Evolutionary conservation across 2,888 invertebrate genomes (phyloP).

Genomic region (Xestia sexstrigata): DNA sequence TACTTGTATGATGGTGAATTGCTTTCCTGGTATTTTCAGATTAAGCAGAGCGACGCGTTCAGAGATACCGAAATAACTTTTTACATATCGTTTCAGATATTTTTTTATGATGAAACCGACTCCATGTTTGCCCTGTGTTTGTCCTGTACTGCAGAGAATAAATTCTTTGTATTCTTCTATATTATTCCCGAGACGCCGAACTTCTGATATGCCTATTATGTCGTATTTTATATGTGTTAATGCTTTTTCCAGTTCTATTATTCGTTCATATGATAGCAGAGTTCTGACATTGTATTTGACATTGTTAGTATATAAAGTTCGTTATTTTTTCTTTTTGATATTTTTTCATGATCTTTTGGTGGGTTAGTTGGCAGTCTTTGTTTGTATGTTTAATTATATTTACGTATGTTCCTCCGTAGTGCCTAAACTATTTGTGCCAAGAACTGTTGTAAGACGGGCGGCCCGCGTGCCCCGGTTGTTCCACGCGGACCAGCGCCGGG

Average conservation of each 20-base stretch:
- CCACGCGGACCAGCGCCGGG: no score
- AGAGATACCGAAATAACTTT: no score
- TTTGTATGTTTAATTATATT: no score
- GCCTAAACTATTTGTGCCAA: no score
- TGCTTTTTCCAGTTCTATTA: constrained; percentile 1
- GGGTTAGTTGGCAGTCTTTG: no score
- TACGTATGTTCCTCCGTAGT: no score
- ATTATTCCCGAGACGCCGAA: not conserved
- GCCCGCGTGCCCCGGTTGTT: no score
- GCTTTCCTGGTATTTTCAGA: no score
- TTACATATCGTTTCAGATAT: no score
- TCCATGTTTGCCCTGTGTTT: not conserved
- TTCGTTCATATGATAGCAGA: not conserved
- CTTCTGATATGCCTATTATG: not conserved
- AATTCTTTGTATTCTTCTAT: not conserved
- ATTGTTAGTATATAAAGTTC: not conserved
- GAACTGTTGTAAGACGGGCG: no score
- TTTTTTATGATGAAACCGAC: not conserved
- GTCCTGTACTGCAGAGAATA: not conserved
- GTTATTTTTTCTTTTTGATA: not conserved
- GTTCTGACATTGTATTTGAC: not conserved
- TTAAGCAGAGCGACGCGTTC: no score
- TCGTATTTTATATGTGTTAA: not conserved
- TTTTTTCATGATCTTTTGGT: not conserved
- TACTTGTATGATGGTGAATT: no score